These are phyloP conservation scores for Paracyprichromis sp. DNA, from an alignment of 2,113 vertebrate species.

Conservation along the genomic window DNA sequence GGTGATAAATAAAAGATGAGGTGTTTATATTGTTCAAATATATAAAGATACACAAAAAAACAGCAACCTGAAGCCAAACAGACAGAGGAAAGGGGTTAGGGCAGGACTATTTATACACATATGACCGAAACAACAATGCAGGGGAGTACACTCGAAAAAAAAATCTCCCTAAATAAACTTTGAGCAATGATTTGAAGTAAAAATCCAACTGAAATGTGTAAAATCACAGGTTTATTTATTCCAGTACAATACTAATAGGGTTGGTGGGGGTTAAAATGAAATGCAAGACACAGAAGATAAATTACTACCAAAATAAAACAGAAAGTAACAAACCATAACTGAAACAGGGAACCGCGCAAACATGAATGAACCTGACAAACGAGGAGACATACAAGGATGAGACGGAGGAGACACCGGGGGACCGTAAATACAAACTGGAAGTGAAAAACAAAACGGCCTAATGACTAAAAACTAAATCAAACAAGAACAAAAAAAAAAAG, in stretches of 20 bases:
- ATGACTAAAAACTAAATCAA: not conserved
- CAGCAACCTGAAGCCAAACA: not conserved
- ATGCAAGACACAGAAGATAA: not conserved
- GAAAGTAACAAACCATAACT: not conserved
- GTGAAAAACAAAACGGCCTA: not conserved
- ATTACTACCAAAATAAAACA: not conserved
- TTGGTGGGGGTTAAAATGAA: not conserved
- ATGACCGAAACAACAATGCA: not conserved
- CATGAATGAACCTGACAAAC: not conserved
- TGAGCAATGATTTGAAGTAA: not conserved
- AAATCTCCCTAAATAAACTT: not conserved
- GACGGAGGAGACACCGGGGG: not conserved
- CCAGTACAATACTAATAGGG: not conserved
- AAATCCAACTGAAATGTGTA: not conserved
- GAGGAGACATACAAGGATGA: not conserved
- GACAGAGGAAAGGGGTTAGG: not conserved
- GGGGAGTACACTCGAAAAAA: not conserved
- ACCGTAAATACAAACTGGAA: not conserved
- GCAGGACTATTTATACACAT: not conserved
- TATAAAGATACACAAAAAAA: not conserved
- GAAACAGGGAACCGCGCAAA: not conserved
- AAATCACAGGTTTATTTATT: not conserved
- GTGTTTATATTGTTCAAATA: not conserved
- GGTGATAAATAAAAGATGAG: not conserved
- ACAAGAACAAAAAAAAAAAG: not conserved